phyloP scores from a whole-genome alignment of 2,113 vertebrate species.

The Parus major region DNA sequence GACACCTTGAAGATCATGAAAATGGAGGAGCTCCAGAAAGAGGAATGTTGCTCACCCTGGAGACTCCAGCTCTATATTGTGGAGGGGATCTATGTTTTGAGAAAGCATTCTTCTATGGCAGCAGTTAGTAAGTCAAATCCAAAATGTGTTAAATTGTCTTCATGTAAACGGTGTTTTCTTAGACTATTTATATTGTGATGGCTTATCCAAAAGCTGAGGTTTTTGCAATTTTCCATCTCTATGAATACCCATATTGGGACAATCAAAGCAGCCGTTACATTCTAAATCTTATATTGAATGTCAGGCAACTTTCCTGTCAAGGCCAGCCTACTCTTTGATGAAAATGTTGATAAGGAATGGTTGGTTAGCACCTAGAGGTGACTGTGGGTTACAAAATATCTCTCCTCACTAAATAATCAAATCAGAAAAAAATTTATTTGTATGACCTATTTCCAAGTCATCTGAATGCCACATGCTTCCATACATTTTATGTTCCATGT shows the following conservation, averaged over 20 bases:
- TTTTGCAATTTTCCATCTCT: background rate
- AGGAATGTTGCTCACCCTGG: background rate
- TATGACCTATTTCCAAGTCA: background rate
- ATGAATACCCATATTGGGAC: background rate
- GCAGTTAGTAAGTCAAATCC: background rate
- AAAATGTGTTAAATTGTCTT: background rate
- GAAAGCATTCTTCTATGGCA: background rate
- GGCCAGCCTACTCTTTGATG: background rate
- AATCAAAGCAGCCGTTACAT: background rate
- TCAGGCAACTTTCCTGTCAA: background rate
- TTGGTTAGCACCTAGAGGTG: background rate
- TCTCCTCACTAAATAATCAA: background rate
- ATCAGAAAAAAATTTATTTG: background rate
- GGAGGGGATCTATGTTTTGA: background rate
- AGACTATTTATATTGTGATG: background rate
- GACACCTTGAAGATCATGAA: background rate
- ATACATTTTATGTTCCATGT: background rate
- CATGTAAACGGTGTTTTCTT: background rate
- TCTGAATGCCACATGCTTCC: background rate
- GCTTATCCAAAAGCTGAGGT: background rate
- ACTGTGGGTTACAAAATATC: background rate
- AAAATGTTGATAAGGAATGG: background rate
- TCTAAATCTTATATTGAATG: background rate
- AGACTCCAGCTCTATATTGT: background rate
- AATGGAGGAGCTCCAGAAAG: background rate